Percentiles rank a stretch among this genome's conserved stretches.
Evolutionary conservation across 2,888 invertebrate species (phyloP).

Genomic region (Hirudinaria manillensis): DNA sequence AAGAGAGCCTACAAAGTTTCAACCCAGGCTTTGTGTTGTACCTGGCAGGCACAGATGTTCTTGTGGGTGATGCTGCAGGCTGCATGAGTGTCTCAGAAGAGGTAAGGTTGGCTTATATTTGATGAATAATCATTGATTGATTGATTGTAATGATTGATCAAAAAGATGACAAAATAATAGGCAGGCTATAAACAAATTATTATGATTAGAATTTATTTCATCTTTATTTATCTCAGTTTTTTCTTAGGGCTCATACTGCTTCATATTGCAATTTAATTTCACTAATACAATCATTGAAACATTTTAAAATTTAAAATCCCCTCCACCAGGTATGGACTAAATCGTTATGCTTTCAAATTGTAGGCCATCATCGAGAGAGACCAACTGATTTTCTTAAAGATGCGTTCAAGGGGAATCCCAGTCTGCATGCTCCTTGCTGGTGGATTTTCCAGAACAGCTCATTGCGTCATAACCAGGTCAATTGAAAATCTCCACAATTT

Average conservation of each 20-base stretch:
- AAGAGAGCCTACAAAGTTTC: conserved; percentile 56
- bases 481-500: conserved; percentile 65
- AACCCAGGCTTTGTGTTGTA: conserved; percentile 75
- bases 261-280: background rate
- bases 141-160: background rate
- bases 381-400: conserved; percentile 72
- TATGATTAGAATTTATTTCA: background rate
- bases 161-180: too few species aligned
- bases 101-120: conserved; percentile 53
- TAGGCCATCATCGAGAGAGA: conserved; percentile 79
- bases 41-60: conserved; percentile 84
- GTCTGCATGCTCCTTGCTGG: conserved; percentile 82
- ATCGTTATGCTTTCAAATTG: too few species aligned
- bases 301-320: background rate
- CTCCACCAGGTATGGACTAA: too few species aligned
- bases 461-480: conserved; percentile 75
- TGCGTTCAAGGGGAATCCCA: conserved; percentile 63
- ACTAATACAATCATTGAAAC: background rate
- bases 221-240: background rate
- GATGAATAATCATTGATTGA: background rate
- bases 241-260: too few species aligned
- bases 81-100: conserved; percentile 65
- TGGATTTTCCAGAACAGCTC: conserved; percentile 73
- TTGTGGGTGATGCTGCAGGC: conserved; percentile 73
- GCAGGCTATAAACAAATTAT: background rate